Evolutionary conservation across 2,113 vertebrate genomes (phyloP).

Genomic region (Prinia subflava): DNA sequence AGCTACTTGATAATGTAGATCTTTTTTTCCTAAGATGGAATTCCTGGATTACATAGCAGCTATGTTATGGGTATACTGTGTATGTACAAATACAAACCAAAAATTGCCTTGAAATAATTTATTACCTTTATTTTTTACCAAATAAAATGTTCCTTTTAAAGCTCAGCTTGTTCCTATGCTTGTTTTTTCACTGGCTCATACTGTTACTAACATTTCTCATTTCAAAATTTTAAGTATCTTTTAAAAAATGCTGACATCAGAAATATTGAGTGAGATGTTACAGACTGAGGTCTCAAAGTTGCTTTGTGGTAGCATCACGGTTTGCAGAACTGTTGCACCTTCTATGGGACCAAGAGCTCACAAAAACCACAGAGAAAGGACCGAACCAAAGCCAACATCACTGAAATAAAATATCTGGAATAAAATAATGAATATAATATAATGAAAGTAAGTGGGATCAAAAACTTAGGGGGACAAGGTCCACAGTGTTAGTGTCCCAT

Average conservation of each 20-base stretch:
- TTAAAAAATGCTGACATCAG: neutral
- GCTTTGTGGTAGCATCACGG: neutral
- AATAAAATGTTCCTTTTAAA: constrained; percentile 60
- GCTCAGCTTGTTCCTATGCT: neutral
- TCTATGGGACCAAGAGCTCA: neutral
- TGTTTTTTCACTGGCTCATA: neutral
- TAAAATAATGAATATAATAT: neutral
- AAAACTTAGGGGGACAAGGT: neutral
- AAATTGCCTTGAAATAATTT: constrained; percentile 56
- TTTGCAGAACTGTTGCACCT: neutral
- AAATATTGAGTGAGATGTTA: neutral
- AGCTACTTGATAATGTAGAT: neutral
- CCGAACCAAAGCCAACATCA: neutral
- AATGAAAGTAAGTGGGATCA: neutral
- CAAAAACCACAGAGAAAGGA: neutral
- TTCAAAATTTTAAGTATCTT: neutral
- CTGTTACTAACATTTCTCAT: neutral
- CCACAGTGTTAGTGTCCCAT: neutral
- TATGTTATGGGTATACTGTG: neutral
- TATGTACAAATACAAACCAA: constrained; percentile 24
- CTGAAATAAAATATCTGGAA: neutral
- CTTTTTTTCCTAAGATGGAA: neutral
- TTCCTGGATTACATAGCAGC: neutral
- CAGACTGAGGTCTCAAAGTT: neutral
- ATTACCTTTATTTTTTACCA: constrained; percentile 60